Evolutionary conservation across 2,797 vertebrate species (phyloP).

Genomic region (Ptychobarbus kaznakovi): DNA sequence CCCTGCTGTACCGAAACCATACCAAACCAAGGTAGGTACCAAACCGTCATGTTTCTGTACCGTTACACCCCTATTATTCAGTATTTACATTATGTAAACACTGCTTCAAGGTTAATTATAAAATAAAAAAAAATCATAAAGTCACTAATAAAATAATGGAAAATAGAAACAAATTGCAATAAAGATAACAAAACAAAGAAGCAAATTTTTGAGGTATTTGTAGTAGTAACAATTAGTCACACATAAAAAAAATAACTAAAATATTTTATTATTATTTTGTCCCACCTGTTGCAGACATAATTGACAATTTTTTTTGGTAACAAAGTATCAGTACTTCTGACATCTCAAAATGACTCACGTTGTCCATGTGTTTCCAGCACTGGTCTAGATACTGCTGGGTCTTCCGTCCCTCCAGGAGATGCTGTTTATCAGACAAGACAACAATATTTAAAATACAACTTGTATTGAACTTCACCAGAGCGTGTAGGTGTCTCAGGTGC

Average conservation of each 20-base stretch:
- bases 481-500: not conserved
- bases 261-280: not conserved
- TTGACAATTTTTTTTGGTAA: not conserved
- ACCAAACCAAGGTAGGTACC: too few relatives aligned
- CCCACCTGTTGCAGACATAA: not conserved
- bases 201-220: not conserved
- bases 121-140: too few relatives aligned
- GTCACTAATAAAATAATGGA: not conserved
- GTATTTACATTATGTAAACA: not conserved
- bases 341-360: constrained; percentile 82
- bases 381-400: constrained; percentile 96
- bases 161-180: not conserved
- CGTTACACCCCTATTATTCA: not conserved
- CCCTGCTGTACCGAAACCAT: too few relatives aligned
- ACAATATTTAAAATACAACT: constrained; percentile 35
- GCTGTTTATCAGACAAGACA: constrained; percentile 75
- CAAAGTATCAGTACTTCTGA: not conserved
- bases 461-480: not conserved
- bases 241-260: too few relatives aligned
- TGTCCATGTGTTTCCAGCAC: constrained; percentile 99
- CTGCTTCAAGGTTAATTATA: not conserved
- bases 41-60: too few relatives aligned
- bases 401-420: constrained; percentile 97
- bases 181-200: not conserved
- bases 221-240: not conserved